These are phyloP conservation scores for Tinea semifulvella DNA, from an alignment of 2,888 invertebrate species.

Conservation along the genomic window DNA sequence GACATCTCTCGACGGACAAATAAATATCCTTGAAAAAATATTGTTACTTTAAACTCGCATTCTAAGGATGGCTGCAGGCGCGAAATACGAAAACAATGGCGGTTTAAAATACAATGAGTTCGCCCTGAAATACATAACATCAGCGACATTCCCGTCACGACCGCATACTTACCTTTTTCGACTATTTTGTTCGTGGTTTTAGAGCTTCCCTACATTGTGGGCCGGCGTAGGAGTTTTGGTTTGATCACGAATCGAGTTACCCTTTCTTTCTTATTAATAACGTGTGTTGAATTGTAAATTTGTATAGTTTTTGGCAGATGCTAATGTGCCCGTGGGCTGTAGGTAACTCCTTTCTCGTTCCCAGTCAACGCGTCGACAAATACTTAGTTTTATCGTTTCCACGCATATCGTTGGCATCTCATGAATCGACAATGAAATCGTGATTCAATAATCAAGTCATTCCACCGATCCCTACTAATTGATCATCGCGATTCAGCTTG, in stretches of 20 bases:
- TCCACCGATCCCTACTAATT: constrained; percentile 43
- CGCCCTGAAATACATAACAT: constrained; percentile 50
- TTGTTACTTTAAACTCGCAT: constrained; percentile 19
- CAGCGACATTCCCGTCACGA: constrained; percentile 62
- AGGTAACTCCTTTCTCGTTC: neutral
- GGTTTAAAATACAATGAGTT: constrained; percentile 63
- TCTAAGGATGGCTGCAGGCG: constrained; percentile 39
- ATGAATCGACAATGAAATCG: constrained; percentile 43
- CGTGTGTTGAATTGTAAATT: constrained; percentile 48
- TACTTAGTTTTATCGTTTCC: constrained; percentile 24
- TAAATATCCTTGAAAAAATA: constrained; percentile 20
- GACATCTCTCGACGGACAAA: constrained; percentile 24
- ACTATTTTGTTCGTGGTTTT: constrained; percentile 43
- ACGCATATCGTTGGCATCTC: constrained; percentile 29
- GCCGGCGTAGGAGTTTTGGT: constrained; percentile 23
- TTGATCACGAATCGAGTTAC: constrained; percentile 31
- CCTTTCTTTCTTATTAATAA: constrained; percentile 51
- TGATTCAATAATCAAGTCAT: constrained; percentile 36
- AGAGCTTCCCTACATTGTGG: constrained; percentile 16
- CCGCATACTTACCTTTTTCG: constrained; percentile 54
- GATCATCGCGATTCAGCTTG: constrained; percentile 41
- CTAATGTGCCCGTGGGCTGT: neutral
- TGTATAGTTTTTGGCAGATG: constrained; percentile 7
- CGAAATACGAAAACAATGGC: constrained; percentile 60
- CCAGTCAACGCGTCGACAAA: neutral